phyloP scores from a whole-genome alignment of 2,797 vertebrate genomes.

The Clarias fuscus region DNA sequence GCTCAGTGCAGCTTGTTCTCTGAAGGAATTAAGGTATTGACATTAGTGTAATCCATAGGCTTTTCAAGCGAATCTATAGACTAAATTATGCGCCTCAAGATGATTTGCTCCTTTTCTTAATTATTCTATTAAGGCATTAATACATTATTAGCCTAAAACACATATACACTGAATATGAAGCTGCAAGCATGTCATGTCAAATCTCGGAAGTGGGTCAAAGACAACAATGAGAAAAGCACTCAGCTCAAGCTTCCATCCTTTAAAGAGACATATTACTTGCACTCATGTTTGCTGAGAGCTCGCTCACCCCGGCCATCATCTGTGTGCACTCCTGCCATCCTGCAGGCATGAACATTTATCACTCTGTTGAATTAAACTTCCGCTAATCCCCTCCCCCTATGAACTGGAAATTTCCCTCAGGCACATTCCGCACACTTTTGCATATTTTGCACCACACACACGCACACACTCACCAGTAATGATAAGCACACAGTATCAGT shows the following conservation, averaged over 20 bases:
- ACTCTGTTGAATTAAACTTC: background rate
- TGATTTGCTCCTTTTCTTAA: background rate
- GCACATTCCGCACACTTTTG: background rate
- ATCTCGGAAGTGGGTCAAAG: background rate
- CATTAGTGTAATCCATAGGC: background rate
- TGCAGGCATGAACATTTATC: background rate
- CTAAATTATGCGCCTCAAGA: background rate
- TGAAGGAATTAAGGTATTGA: background rate
- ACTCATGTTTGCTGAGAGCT: background rate
- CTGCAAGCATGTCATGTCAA: background rate
- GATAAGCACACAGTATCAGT: background rate
- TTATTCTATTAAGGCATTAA: background rate
- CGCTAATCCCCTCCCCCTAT: background rate
- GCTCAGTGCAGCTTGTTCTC: background rate
- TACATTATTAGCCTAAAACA: background rate
- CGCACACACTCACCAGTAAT: background rate
- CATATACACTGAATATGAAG: background rate
- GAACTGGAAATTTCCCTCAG: background rate
- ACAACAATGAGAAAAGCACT: conserved; percentile 1
- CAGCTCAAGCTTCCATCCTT: background rate
- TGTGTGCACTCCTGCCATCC: conserved; percentile 4
- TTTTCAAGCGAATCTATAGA: background rate
- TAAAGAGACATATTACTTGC: background rate
- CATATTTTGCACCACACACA: background rate
- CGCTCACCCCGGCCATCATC: background rate